Evolutionary conservation across 1,140 invertebrate species (phyloP).

Genomic region (Cardiocondyla obscurior): DNA sequence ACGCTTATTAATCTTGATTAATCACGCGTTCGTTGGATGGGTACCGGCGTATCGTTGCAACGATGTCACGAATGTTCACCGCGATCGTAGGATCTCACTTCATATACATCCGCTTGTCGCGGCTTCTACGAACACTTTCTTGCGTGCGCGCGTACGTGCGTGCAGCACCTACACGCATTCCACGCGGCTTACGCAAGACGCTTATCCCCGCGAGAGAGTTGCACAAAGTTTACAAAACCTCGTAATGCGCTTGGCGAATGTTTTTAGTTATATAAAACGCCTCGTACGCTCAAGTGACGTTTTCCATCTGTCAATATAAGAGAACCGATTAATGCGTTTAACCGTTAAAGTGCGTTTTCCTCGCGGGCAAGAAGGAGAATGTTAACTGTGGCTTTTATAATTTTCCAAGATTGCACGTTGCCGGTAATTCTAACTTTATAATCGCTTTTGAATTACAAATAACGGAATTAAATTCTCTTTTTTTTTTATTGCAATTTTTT

Average conservation of each 20-base stretch:
- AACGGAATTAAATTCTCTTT: neutral
- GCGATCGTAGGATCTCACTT: conserved; percentile 9
- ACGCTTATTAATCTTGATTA: conserved; percentile 47
- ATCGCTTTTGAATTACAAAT: neutral
- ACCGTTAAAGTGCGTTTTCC: neutral
- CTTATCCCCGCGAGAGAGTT: conserved; percentile 70
- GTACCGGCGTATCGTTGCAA: neutral
- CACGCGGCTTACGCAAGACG: conserved; percentile 70
- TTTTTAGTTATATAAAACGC: neutral
- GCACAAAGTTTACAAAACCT: conserved; percentile 12
- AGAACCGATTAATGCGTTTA: neutral
- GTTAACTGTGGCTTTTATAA: neutral
- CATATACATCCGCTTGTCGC: neutral
- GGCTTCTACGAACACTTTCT: neutral
- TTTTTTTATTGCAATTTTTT: neutral
- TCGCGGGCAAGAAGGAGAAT: neutral
- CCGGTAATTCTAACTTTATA: neutral
- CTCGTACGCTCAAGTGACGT: neutral
- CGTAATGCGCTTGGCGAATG: neutral
- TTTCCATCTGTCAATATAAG: neutral
- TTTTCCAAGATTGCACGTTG: neutral
- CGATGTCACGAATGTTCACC: conserved; percentile 4
- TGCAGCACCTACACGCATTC: conserved; percentile 71
- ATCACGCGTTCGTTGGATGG: neutral
- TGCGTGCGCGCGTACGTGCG: neutral